Percentiles rank a stretch among this genome's conserved stretches.
Evolutionary conservation across 2,888 invertebrate genomes (phyloP).

Genomic region (Acanthosepion esculentum): DNA sequence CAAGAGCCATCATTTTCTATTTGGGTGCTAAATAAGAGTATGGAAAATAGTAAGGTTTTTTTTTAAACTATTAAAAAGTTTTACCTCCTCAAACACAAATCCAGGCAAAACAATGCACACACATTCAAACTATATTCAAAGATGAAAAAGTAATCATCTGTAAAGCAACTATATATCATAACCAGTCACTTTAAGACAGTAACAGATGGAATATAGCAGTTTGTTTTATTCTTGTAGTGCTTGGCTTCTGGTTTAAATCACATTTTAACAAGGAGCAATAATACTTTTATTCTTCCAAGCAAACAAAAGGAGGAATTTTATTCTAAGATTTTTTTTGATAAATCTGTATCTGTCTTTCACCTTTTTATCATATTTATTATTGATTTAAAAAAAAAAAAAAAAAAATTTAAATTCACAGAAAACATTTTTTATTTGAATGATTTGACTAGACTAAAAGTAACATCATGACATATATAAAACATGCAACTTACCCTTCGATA

Average conservation of each 20-base stretch:
- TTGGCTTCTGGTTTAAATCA: not conserved
- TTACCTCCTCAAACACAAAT: not conserved
- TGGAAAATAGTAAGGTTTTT: not conserved
- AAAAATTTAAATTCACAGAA: not conserved
- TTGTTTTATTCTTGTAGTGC: not conserved
- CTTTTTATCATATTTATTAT: not conserved
- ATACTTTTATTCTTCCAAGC: not conserved
- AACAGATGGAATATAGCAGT: too few species aligned
- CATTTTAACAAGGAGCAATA: not conserved
- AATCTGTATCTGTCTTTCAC: not conserved
- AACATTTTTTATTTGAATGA: not conserved
- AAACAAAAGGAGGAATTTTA: not conserved
- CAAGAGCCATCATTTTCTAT: not conserved
- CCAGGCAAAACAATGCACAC: not conserved
- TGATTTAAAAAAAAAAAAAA: not conserved
- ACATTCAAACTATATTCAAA: not conserved
- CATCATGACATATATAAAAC: not conserved
- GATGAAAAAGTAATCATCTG: too few species aligned
- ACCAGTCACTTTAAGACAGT: too few species aligned
- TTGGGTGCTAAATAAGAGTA: not conserved
- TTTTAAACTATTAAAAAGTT: not conserved
- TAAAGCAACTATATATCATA: too few species aligned
- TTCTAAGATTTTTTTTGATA: not conserved
- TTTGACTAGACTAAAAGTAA: not conserved
- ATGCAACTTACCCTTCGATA: conserved; percentile 87